These are phyloP conservation scores for Tautogolabrus adspersus DNA, from an alignment of 2,113 vertebrate species.

Conservation along the genomic window DNA sequence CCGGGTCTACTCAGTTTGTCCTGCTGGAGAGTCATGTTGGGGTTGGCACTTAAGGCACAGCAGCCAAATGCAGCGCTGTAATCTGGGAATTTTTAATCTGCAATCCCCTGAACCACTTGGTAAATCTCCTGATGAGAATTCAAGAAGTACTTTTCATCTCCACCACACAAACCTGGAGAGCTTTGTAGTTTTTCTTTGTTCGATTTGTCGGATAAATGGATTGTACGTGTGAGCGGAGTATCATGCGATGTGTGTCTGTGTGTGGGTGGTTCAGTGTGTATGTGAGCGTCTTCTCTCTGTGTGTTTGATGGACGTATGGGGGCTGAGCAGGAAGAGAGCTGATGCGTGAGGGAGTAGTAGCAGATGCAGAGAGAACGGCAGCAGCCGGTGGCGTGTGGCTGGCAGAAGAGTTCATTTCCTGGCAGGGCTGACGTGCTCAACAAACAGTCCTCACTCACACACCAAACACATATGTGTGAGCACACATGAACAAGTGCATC, in stretches of 20 bases:
- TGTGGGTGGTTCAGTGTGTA: neutral
- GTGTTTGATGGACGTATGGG: neutral
- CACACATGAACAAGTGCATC: constrained; percentile 3
- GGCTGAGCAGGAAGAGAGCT: constrained; percentile 1
- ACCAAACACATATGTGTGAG: neutral
- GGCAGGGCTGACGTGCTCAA: constrained; percentile 45
- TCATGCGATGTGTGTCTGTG: constrained; percentile 2
- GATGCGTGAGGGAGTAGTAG: constrained; percentile 22
- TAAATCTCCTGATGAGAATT: constrained; percentile 59
- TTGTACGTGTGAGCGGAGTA: constrained; percentile 4
- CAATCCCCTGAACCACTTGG: constrained; percentile 46
- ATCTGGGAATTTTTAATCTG: constrained; percentile 71
- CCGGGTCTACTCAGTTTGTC: constrained; percentile 24
- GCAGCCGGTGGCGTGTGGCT: constrained; percentile 49
- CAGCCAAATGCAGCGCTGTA: constrained; percentile 28
- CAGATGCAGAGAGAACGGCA: constrained; percentile 5
- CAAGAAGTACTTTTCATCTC: constrained; percentile 35
- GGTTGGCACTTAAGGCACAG: constrained; percentile 28
- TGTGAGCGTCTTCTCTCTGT: neutral
- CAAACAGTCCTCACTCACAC: constrained; percentile 11
- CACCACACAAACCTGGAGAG: neutral
- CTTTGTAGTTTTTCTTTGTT: constrained; percentile 9
- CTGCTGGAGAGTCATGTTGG: constrained; percentile 1
- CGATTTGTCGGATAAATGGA: constrained; percentile 14
- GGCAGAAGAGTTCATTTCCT: constrained; percentile 54